Base-by-base conservation (phyloP, 2,113 vertebrate genomes). In the Larimichthys polyactis region DNA sequence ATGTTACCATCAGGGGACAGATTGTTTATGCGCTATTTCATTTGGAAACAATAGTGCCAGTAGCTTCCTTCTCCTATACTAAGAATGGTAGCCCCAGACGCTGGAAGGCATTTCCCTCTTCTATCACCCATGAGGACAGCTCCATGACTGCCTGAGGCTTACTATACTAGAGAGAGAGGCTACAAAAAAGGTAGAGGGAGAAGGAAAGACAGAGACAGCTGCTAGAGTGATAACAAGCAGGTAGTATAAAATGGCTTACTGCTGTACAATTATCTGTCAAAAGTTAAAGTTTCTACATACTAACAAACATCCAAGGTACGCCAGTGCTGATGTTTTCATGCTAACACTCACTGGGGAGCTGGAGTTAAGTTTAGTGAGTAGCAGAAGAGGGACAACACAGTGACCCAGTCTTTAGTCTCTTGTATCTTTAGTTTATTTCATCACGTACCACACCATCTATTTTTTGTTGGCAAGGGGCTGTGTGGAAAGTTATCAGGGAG, bases 21-120 rank as follows among this genome's bases (percentile, higher is more conserved):
- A 90, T 83, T 87, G 85, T 91, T 90, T 88, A 87, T 87, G 86
- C 19, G 3, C 83, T 75, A 87, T 91, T 90, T 91, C 68, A 85
- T 89, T 86, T 86, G 72, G 77, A 91, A 90, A 80, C 76, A 87
- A 74, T 49, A 52, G 24, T 66, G 83, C 82, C 83, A 83, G 67
- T 54, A 52, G 84, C 86, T 72, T 69, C 75, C 70, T 85, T 29
- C 57, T 75, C 52, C 83, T 15, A 65, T 49, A 81, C 48, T 78
- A 54, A 87, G 49, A 81, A 71, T 82, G 68, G 57, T 71, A 82
- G 70, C 79, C 82, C 69, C 40, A 79, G 68, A 85, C 20, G 85
- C 85, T 89, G 40, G 57, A 67, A 83, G 89, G 85, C 76, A 84
- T 80, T 77, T 88, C 74, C 87, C 64, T 89, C 69, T 69, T 82